These are phyloP conservation scores for Rousettus madagascariensis DNA, from an alignment of 2,797 vertebrate genomes.

Conservation along the genomic window DNA sequence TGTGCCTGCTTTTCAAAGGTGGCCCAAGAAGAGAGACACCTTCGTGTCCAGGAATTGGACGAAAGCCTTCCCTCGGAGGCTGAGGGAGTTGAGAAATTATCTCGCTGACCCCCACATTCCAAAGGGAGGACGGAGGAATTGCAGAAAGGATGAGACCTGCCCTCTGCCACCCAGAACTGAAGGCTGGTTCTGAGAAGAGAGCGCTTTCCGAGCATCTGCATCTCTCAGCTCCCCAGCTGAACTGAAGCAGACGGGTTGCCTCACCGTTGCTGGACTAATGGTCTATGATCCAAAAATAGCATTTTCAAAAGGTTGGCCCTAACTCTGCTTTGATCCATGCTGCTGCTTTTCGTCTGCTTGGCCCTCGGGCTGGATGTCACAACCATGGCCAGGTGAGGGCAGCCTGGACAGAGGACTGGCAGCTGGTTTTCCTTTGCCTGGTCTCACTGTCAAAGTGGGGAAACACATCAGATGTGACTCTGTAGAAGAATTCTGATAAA, in stretches of 20 bases:
- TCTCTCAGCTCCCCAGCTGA: neutral
- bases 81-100: neutral
- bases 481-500: neutral
- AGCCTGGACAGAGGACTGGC: neutral
- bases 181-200: neutral
- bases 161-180: neutral
- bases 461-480: neutral
- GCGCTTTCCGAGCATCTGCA: rapidly evolving
- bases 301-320: too few relatives aligned
- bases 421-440: neutral
- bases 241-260: neutral
- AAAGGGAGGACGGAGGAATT: neutral
- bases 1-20: neutral
- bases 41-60: neutral
- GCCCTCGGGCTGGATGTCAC: neutral
- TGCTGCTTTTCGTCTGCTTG: neutral
- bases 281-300: neutral
- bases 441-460: neutral
- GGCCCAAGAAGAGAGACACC: neutral
- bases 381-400: neutral
- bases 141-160: neutral
- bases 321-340: neutral
- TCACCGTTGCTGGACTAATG: rapidly evolving
- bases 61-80: neutral
- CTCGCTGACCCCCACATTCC: too few relatives aligned